A percentile compares a stretch with the other conserved stretches of the same genome.
These are phyloP conservation scores for Setipinna tenuifilis DNA, from an alignment of 2,797 vertebrate species.

Conservation along the genomic window DNA sequence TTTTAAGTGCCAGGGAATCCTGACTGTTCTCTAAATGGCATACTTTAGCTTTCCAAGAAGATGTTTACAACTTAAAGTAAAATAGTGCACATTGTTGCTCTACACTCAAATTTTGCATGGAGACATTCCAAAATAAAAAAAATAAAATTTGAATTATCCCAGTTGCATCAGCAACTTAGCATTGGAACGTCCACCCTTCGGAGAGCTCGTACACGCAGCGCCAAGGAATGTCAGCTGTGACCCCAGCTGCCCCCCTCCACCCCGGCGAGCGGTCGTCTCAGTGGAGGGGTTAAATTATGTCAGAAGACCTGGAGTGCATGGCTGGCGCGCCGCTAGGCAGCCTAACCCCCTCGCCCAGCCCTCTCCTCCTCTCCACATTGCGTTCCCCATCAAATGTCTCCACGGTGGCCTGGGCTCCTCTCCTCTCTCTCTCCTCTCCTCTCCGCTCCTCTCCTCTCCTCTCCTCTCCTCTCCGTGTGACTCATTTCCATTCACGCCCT, in stretches of 20 bases:
- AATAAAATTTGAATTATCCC: background rate
- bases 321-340: background rate
- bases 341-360: background rate
- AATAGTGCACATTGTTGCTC: background rate
- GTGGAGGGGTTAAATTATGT: slow-evolving; percentile 45
- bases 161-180: background rate
- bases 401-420: slow-evolving; percentile 27
- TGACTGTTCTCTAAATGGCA: background rate
- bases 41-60: background rate
- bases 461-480: slow-evolving; percentile 25
- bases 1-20: background rate
- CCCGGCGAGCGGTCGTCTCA: slow-evolving; percentile 25
- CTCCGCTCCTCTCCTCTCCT: background rate
- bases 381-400: slow-evolving; percentile 50
- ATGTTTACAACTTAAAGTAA: background rate
- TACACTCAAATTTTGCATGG: background rate
- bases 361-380: background rate
- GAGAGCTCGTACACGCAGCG: slow-evolving; percentile 54
- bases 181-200: background rate
- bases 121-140: background rate
- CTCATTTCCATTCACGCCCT: slow-evolving; percentile 54
- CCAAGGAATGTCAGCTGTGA: slow-evolving; percentile 52
- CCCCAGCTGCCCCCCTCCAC: background rate
- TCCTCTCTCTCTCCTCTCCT: background rate
- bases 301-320: slow-evolving; percentile 46